Base-by-base conservation (phyloP, 2,888 invertebrate species). In the Liodrosophila aerea region DNA sequence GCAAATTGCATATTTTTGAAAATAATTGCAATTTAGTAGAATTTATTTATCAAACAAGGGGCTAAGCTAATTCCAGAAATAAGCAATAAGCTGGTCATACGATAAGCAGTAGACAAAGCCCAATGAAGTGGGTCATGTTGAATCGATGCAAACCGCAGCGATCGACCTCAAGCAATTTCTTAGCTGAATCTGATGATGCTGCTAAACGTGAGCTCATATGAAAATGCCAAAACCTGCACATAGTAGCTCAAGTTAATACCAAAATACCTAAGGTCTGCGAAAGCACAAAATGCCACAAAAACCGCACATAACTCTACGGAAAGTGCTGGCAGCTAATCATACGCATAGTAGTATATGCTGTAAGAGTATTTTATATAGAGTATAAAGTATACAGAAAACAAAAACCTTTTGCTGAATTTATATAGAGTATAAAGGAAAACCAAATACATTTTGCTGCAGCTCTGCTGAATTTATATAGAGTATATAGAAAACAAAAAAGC, bases 171-270 rank as follows among this genome's bases (percentile, higher is more conserved):
- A 75, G 76, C 56, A 58, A 78, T 77, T 78, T 74, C 72, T 66
- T 74, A 74, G 72, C 74, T 64, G 76, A 71, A 68, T 73, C 49
- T 51, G 54, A n/a, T n/a, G n/a, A n/a, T n/a, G n/a, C 34, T 43
- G 18, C 41, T 54, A 59, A 56, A 52, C 64, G 71, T 58, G 49
- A 56, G 36, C 62, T 46, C 31, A 63, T 54, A 43, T 33, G 59
- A 62, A 80, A 72, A 76, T 72, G 45, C 37, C 74, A 64, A 54
- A 58, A 73, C 49, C 65, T 62, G 64, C 57, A 43, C 69, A 73
- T 76, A 80, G 75, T 66, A 63, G 75, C 64, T 80, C 67, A 71
- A 62, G 61, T 65, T 71, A 77, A 80, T 80, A 71, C 67, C 45
- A 39, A 77, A 75, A 77, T 76, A 77, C 76, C 80, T 78, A 44